These are phyloP conservation scores for Eilema depressum DNA, from an alignment of 2,888 invertebrate genomes.

Conservation along the genomic window DNA sequence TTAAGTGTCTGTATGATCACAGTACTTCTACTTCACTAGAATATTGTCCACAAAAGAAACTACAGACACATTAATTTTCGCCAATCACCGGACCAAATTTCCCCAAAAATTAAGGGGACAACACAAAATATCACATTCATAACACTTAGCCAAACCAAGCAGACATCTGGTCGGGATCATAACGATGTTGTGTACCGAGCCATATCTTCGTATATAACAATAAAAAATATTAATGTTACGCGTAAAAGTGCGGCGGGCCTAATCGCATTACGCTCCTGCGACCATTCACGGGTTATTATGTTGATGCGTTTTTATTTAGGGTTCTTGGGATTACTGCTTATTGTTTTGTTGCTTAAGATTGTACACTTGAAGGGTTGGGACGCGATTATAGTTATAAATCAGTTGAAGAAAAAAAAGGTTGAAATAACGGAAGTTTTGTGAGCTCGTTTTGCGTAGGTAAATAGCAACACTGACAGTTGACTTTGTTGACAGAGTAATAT, in stretches of 20 bases:
- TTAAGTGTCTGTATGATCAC: too few relatives aligned
- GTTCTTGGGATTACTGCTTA: conserved; percentile 67
- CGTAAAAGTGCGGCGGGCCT: conserved; percentile 74
- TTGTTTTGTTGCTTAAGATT: conserved; percentile 43
- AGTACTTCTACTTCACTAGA: not conserved
- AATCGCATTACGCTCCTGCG: conserved; percentile 77
- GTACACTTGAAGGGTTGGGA: conserved; percentile 29
- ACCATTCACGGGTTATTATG: conserved; percentile 83
- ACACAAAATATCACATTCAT: conserved; percentile 43
- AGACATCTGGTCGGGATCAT: conserved; percentile 69
- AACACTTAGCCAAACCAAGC: conserved; percentile 43
- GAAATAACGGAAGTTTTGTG: not conserved
- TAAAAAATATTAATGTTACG: conserved; percentile 84
- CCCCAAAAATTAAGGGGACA: conserved; percentile 26
- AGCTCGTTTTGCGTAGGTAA: not conserved
- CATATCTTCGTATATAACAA: conserved; percentile 77
- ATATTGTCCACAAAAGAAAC: not conserved
- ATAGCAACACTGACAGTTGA: not conserved
- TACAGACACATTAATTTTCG: not conserved
- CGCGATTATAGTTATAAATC: conserved; percentile 45
- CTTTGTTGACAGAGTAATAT: too few relatives aligned
- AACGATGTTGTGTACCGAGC: conserved; percentile 77
- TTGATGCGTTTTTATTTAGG: conserved; percentile 76
- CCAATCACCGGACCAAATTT: conserved; percentile 9
- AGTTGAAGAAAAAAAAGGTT: conserved; percentile 16